Conservation (phyloP, 2,888 invertebrate genomes). For the Sarcophaga caerulescens region DNA sequence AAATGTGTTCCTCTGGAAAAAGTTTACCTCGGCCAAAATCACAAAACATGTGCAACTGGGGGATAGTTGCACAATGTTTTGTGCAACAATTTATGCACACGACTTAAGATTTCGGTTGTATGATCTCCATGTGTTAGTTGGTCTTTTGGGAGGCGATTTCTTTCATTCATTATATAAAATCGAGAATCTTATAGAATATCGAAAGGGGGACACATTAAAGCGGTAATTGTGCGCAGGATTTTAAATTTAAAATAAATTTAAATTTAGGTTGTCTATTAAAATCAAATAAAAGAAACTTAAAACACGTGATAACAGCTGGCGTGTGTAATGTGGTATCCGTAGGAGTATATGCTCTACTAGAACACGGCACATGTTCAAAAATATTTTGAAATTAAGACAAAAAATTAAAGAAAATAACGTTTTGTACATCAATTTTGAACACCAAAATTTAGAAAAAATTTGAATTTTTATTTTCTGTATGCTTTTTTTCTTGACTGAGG, state of each 20-base stretch:
- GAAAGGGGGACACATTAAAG: conserved; percentile 18
- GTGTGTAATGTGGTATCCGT: neutral
- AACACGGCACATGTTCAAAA: neutral
- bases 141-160: conserved; percentile 19
- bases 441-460: too few relatives aligned
- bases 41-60: conserved; percentile 48
- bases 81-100: conserved; percentile 28
- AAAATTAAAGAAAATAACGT: neutral
- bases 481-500: neutral
- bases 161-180: conserved; percentile 24
- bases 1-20: too few relatives aligned
- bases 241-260: conserved; percentile 51
- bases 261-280: conserved; percentile 58
- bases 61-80: neutral
- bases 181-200: neutral
- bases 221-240: conserved; percentile 2
- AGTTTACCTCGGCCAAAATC: too few relatives aligned
- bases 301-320: too few relatives aligned
- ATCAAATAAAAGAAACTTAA: neutral
- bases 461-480: too few relatives aligned
- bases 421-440: neutral
- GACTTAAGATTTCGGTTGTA: neutral
- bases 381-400: neutral
- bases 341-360: neutral
- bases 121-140: too few relatives aligned